Evolutionary conservation across 2,797 vertebrate species (phyloP), one percentile per base, ranked within the genome.

Genomic region (Lophura swinhoii): DNA sequence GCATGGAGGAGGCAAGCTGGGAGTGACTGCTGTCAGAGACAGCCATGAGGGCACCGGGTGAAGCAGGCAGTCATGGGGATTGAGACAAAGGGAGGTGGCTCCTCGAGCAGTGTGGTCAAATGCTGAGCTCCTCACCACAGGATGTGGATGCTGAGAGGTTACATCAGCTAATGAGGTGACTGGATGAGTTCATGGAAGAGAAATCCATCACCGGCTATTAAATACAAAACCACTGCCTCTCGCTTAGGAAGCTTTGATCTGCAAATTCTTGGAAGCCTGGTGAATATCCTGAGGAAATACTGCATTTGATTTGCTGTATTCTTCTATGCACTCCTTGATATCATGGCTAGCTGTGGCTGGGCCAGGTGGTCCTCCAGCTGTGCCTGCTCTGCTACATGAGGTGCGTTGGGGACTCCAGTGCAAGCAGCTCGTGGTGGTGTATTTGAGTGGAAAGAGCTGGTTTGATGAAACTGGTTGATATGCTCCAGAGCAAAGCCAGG

Each of bases 131-230:
- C 68, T 96, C 68, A 74, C 93, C 96, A 76, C 91, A 96, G 94
- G 93, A 93, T 94, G 91, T 94, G 95, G 83, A 76, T 79, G 37
- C 83, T 88, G 60, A 82, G 88, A 95, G 64, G 80, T 96, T 94
- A 87, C 93, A 91, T 96, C 95, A 95, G 86, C 95, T 96, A 92
- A 96, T 85, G 94, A 93, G 85, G 88, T 94, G 95, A 84, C 90
- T 92, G 74, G 77, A 79, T 96, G 96, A 96, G 83, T 96, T 95
- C 83, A 96, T 95, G 89, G 91, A 93, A 91, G 93, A 93, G 91
- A 94, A 96, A 94, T 88, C 68, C 77, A 93, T 91, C 90, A 94
- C 84, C 71, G 51, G 60, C 80, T 86, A 79, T 92, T 94, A 94
- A 92, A 90, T 84, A 76, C 79, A 95, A 96, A 96, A 93, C 93